Percentiles rank a stretch among this genome's conserved stretches.
Conservation (phyloP, 1,140 invertebrate species). For the Orchestia grillus region DNA sequence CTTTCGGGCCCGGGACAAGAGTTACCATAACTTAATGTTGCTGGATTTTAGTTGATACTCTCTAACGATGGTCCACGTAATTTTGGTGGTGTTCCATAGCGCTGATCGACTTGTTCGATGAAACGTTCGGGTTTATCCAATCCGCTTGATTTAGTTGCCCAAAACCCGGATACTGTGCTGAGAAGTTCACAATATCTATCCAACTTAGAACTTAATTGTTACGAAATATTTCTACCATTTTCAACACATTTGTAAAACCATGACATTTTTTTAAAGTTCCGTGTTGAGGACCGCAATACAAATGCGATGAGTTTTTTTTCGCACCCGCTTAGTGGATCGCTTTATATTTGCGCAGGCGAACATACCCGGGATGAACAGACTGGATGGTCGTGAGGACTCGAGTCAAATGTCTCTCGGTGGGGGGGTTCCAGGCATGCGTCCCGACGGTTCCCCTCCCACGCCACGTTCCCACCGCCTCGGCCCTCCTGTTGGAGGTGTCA, state of each 20-base stretch:
- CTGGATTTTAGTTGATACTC: background rate
- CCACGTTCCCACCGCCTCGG: constrained; percentile 81
- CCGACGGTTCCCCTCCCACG: constrained; percentile 83
- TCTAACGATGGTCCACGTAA: background rate
- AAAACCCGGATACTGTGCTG: background rate
- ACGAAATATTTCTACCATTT: background rate
- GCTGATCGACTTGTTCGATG: background rate
- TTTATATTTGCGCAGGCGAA: constrained; percentile 62
- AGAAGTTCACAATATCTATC: background rate
- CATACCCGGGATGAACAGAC: constrained; percentile 62
- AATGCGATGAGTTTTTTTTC: background rate
- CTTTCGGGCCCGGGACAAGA: background rate
- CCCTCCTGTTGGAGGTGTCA: constrained; percentile 73
- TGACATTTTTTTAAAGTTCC: background rate
- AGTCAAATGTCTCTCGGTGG: constrained; percentile 43
- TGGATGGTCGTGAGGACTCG: constrained; percentile 78
- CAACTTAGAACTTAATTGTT: background rate
- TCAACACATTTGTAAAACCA: background rate
- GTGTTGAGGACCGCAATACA: background rate
- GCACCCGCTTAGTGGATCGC: background rate
- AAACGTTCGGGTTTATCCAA: background rate
- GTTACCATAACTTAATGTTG: background rate
- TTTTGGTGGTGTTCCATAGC: background rate
- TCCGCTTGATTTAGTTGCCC: background rate
- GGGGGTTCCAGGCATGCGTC: constrained; percentile 74